These are phyloP conservation scores for Hemitrygon akajei DNA, from an alignment of 2,797 vertebrate species.

Conservation along the genomic window DNA sequence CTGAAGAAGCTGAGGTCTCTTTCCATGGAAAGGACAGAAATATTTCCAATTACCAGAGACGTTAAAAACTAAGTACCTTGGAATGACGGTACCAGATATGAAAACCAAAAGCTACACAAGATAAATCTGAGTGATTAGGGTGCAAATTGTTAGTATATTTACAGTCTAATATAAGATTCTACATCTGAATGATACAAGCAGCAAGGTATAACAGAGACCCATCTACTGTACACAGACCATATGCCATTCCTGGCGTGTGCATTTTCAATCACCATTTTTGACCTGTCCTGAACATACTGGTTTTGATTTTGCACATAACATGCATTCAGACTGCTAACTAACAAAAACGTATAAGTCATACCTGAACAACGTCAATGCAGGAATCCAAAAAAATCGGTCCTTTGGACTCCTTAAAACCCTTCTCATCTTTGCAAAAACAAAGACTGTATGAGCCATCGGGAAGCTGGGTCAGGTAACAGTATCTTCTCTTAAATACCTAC, in stretches of 20 bases:
- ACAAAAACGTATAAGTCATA: constrained; percentile 44
- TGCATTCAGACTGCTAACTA: neutral
- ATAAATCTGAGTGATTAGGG: too few relatives aligned
- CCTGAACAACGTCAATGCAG: constrained; percentile 86
- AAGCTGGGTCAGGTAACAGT: constrained; percentile 92
- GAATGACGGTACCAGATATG: too few relatives aligned
- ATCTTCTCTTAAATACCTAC: constrained; percentile 92
- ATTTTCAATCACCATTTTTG: neutral
- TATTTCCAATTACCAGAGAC: too few relatives aligned
- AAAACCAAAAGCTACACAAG: too few relatives aligned
- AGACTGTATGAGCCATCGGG: constrained; percentile 95
- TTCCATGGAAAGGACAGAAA: neutral
- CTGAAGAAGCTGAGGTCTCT: too few relatives aligned
- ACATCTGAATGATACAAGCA: neutral
- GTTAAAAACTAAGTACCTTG: too few relatives aligned
- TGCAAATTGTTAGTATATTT: neutral
- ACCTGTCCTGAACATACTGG: neutral
- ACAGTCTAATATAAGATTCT: neutral
- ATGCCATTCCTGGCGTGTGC: too few relatives aligned
- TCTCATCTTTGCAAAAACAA: constrained; percentile 97
- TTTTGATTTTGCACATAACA: neutral
- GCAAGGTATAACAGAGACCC: neutral
- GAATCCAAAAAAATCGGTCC: constrained; percentile 95
- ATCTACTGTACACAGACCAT: too few relatives aligned
- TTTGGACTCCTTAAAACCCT: constrained; percentile 92